These are phyloP conservation scores for Molossus molossus DNA, from an alignment of 2,797 vertebrate species.

Conservation along the genomic window DNA sequence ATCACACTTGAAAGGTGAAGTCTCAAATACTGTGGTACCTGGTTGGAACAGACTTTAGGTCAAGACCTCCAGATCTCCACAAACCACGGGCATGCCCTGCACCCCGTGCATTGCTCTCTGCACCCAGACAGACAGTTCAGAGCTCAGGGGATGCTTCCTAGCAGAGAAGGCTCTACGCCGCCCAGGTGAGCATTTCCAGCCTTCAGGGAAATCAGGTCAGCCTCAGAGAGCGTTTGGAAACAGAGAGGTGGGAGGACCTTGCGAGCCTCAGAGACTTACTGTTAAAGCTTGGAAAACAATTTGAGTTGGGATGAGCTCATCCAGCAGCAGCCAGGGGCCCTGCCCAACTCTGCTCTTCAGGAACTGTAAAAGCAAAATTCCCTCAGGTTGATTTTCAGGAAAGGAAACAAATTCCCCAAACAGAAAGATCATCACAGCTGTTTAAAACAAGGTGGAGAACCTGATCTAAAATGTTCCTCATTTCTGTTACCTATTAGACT, in stretches of 20 bases:
- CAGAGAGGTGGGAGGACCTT: neutral
- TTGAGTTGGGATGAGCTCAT: neutral
- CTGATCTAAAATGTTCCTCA: neutral
- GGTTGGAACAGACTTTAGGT: neutral
- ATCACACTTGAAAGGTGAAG: neutral
- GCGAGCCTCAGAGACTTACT: neutral
- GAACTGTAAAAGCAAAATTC: neutral
- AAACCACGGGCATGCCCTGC: neutral
- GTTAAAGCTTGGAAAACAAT: constrained; percentile 71
- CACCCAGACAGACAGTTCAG: neutral
- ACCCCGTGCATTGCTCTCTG: neutral
- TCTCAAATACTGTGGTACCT: neutral
- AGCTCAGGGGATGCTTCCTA: neutral
- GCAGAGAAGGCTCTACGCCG: neutral
- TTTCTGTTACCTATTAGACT: neutral
- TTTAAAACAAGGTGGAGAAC: neutral
- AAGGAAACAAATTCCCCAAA: constrained; percentile 34
- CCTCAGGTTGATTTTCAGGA: constrained; percentile 45
- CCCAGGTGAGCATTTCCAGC: neutral
- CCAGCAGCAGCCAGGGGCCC: neutral
- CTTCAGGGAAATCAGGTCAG: constrained; percentile 62
- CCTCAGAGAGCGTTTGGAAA: neutral
- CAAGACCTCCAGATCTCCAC: neutral
- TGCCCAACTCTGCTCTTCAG: constrained; percentile 17
- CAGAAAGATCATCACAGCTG: neutral